Base-by-base conservation (phyloP, 2,797 vertebrate species). In the Anas acuta region DNA sequence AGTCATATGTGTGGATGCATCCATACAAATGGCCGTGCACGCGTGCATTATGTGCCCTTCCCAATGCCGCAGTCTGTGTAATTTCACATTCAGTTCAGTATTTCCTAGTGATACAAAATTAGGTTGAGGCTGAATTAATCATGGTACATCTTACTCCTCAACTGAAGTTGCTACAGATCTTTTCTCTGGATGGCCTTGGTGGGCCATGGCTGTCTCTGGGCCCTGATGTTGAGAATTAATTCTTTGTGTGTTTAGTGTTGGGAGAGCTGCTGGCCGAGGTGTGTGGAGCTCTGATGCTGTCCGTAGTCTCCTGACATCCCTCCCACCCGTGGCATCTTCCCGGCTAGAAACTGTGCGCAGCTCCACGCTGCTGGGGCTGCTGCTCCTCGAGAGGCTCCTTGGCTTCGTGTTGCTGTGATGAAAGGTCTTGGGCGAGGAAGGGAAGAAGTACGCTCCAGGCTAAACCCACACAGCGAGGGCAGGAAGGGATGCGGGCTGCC, bases 41-140 rank as follows among this genome's bases (percentile, higher is more conserved):
- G 45, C 71, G 47, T 95, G 90, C 67, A 7, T 84, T 84, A 74
- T 85, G 13, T 84, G 82, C 92, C 79, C 90, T 96, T 93, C 91
- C 88, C 95, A 82, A 90, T 87, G 73, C 7, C 94, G 28, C 88
- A 92, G 92, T 79, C 95, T 95, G 88, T 86, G 83, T 95, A 95
- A 33, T 89, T 51, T 95, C 87, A 87, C 65, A 8, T 77, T 84
- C 60, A 57, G 69, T 54, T 93, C 65, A 92, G 21, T 51, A 32
- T 51, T 56, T 65, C n/a, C 7, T 41, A 14, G 58, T 30, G 62
- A 25, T 33, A 39, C 91, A 91, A 69, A 92, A 62, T 51, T 35
- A 56, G 41, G 61, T 26, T 49, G 32, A 13, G 51, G 45, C 6
- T 70, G 18, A 69, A 57, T 70, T 80, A 81, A 81, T 49, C 53